Conservation (phyloP, 2,888 invertebrate species). For the Nasonia oneida region DNA sequence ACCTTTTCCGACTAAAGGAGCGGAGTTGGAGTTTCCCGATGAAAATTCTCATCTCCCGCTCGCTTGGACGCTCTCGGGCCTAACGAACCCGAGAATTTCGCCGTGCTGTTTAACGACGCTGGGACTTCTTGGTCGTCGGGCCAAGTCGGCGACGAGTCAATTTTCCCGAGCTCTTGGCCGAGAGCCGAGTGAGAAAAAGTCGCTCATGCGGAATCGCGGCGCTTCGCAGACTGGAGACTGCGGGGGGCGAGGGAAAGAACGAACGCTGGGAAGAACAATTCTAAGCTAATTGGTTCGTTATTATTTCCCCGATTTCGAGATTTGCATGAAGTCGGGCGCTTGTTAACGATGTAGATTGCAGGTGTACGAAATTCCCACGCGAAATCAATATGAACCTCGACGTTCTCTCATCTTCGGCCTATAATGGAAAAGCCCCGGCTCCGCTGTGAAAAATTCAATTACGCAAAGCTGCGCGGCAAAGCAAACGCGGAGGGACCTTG, state of each 20-base stretch:
- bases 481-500: not conserved
- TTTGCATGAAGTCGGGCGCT: too few species aligned
- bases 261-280: not conserved
- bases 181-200: slow-evolving; percentile 7
- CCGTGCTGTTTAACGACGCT: slow-evolving; percentile 17
- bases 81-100: not conserved
- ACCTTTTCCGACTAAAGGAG: not conserved
- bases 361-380: not conserved
- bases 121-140: not conserved
- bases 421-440: not conserved
- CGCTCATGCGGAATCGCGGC: not conserved
- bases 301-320: too few species aligned
- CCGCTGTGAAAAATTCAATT: slow-evolving; percentile 23
- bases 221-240: not conserved
- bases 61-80: not conserved
- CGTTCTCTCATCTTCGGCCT: not conserved
- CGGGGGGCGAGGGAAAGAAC: not conserved
- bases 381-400: not conserved
- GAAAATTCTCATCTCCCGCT: slow-evolving; percentile 19
- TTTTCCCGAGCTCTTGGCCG: slow-evolving; percentile 16
- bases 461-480: slow-evolving; percentile 2
- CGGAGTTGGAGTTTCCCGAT: not conserved
- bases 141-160: not conserved
- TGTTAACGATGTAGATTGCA: not conserved
- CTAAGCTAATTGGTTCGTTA: too few species aligned